Evolutionary conservation across 2,888 invertebrate species (phyloP), one percentile per base, ranked within the genome.

Genomic region (Agrochola circellaris): DNA sequence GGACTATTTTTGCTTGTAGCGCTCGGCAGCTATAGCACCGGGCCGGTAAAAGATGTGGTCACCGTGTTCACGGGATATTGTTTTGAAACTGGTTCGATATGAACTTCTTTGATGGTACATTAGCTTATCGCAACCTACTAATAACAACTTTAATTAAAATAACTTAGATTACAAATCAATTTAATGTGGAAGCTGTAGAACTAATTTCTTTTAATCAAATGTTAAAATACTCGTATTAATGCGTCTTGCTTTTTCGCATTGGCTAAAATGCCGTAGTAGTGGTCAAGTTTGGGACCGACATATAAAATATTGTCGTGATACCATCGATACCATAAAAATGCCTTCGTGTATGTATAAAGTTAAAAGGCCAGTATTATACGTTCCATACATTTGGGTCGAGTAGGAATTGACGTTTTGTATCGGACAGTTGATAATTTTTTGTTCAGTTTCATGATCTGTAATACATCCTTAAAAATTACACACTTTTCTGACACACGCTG

Each of bases 61-160:
- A n/a, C n/a, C n/a, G n/a, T n/a, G n/a, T n/a, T n/a, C n/a, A n/a
- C n/a, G n/a, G n/a, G n/a, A n/a, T n/a, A n/a, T n/a, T n/a, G n/a
- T n/a, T n/a, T n/a, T n/a, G n/a, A n/a, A n/a, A n/a, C n/a, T n/a
- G n/a, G n/a, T n/a, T n/a, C n/a, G n/a, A n/a, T n/a, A n/a, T n/a
- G n/a, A n/a, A n/a, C n/a, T n/a, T n/a, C n/a, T n/a, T n/a, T n/a
- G n/a, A n/a, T n/a, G n/a, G n/a, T n/a, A n/a, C 7, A 38, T 51
- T 56, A 51, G 75, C 75, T 64, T 80, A 80, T 58, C 62, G 38
- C 34, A 9, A 38, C 2, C 0, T 20, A n/a, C 4, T 79, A 9
- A 64, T 51, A 81, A 42, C 48, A 81, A 23, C 26, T 65, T 45
- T 70, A 56, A 79, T 70, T 84, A 70, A 83, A 65, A 61, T 45